These are phyloP conservation scores for Geotrupes spiniger DNA, from an alignment of 2,888 invertebrate species.

Conservation along the genomic window DNA sequence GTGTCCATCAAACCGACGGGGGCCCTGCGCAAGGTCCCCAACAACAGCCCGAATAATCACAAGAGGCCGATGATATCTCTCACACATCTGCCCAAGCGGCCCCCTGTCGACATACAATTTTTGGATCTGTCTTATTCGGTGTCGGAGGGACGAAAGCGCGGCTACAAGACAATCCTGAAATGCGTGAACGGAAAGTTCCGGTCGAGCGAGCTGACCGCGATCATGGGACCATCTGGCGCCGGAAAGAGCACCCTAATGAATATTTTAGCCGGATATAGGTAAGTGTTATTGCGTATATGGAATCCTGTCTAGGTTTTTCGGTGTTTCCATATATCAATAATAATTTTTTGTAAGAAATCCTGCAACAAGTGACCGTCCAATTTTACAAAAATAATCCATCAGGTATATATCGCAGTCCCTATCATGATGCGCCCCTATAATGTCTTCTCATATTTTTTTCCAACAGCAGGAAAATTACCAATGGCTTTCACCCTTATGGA, in stretches of 20 bases:
- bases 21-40: slow-evolving; percentile 65
- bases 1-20: slow-evolving; percentile 39
- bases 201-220: slow-evolving; percentile 90
- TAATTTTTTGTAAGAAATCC: too few species aligned
- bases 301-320: too few species aligned
- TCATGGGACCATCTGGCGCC: slow-evolving; percentile 91
- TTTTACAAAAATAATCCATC: too few species aligned
- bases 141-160: slow-evolving; percentile 75
- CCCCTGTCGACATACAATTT: slow-evolving; percentile 89
- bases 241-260: slow-evolving; percentile 84
- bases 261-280: slow-evolving; percentile 87
- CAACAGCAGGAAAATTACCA: too few species aligned
- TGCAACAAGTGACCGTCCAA: too few species aligned
- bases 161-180: slow-evolving; percentile 84
- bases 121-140: slow-evolving; percentile 85
- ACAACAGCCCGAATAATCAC: slow-evolving; percentile 64
- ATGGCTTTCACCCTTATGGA: too few species aligned
- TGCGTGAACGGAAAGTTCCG: slow-evolving; percentile 84
- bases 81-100: slow-evolving; percentile 80
- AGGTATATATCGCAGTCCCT: too few species aligned
- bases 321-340: too few species aligned
- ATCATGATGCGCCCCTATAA: too few species aligned
- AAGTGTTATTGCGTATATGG: slow-evolving; percentile 49
- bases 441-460: too few species aligned
- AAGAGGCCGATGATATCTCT: slow-evolving; percentile 74